phyloP scores from a whole-genome alignment of 2,888 invertebrate species.

The Polymixis flavicincta region DNA sequence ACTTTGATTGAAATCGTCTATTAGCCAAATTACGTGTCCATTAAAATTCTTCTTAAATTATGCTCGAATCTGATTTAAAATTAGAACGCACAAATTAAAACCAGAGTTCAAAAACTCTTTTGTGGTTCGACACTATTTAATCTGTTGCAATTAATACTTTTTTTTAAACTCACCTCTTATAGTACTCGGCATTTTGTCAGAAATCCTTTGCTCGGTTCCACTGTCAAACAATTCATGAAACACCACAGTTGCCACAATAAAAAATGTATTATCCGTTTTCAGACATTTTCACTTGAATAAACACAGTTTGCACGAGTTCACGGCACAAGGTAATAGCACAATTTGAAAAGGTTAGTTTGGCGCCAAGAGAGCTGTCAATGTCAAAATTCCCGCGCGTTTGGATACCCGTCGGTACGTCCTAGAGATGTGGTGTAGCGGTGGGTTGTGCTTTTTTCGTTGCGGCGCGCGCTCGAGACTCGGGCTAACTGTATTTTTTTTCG shows the following conservation, averaged over 20 bases:
- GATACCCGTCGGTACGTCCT: slow-evolving; percentile 82
- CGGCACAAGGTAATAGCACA: slow-evolving; percentile 58
- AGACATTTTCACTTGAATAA: slow-evolving; percentile 74
- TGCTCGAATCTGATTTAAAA: slow-evolving; percentile 30
- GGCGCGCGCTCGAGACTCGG: slow-evolving; percentile 78
- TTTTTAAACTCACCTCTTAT: slow-evolving; percentile 85
- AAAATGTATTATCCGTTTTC: slow-evolving; percentile 79
- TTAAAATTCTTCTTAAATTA: slow-evolving; percentile 40
- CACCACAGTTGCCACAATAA: slow-evolving; percentile 71
- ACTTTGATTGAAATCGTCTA: slow-evolving; percentile 17
- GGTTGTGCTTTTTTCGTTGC: slow-evolving; percentile 88
- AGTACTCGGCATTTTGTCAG: slow-evolving; percentile 89
- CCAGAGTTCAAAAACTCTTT: slow-evolving; percentile 27
- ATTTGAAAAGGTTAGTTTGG: slow-evolving; percentile 65
- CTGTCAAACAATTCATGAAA: slow-evolving; percentile 73
- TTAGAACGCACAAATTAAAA: slow-evolving; percentile 39
- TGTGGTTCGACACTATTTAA: slow-evolving; percentile 4
- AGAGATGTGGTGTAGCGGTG: slow-evolving; percentile 81
- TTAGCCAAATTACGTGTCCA: slow-evolving; percentile 40
- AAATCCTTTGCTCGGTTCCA: slow-evolving; percentile 74
- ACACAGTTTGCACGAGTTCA: slow-evolving; percentile 66
- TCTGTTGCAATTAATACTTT: slow-evolving; percentile 41
- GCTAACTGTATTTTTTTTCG: slow-evolving; percentile 90
- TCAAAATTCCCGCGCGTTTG: slow-evolving; percentile 79
- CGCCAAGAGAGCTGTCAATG: slow-evolving; percentile 82